These are phyloP conservation scores for Pterocles burchelli DNA, from an alignment of 2,113 vertebrate genomes.

Conservation along the genomic window DNA sequence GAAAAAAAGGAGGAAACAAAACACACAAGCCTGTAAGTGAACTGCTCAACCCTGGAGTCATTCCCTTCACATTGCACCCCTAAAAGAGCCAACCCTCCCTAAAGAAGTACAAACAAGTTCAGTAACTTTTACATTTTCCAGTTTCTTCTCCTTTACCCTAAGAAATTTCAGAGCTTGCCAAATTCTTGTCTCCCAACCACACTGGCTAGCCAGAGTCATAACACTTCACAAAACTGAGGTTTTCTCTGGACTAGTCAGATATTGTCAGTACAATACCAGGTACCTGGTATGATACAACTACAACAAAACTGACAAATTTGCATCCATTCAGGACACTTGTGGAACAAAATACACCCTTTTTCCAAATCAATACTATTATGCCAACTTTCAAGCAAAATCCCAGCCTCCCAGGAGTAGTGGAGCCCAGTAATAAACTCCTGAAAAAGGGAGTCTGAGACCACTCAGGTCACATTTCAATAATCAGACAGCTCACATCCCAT, in stretches of 20 bases:
- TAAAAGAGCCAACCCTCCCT: background rate
- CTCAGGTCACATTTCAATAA: background rate
- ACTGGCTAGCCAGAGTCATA: background rate
- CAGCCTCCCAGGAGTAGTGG: background rate
- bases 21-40: background rate
- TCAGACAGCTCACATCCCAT: background rate
- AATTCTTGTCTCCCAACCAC: background rate
- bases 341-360: background rate
- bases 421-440: background rate
- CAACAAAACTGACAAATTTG: background rate
- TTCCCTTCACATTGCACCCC: accelerated
- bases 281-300: background rate
- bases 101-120: accelerated
- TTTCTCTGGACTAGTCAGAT: background rate
- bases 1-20: background rate
- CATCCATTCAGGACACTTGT: background rate
- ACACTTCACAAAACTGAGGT: background rate
- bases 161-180: background rate
- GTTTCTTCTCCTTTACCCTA: background rate
- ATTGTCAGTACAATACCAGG: background rate
- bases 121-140: background rate
- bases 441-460: background rate
- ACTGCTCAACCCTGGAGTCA: background rate
- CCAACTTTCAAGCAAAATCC: background rate
- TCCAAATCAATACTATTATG: background rate